These are phyloP conservation scores for Pangasius krempfi DNA, from an alignment of 2,797 vertebrate genomes.

Conservation along the genomic window DNA sequence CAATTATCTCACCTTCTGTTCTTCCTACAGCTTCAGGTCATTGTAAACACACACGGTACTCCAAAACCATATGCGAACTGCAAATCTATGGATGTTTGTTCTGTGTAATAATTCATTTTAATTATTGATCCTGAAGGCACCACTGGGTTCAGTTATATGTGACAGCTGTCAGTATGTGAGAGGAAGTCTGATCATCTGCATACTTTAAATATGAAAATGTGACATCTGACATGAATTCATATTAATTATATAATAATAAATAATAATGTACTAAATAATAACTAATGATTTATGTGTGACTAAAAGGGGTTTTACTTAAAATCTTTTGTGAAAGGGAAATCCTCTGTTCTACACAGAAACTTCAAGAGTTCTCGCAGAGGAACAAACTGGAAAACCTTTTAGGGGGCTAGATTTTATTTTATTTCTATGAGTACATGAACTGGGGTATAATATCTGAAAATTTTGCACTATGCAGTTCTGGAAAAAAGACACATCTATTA, in stretches of 20 bases:
- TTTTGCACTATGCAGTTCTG: neutral
- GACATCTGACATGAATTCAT: neutral
- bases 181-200: neutral
- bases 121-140: neutral
- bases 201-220: neutral
- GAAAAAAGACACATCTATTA: neutral
- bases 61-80: conserved; percentile 17
- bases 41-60: conserved; percentile 14
- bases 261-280: neutral
- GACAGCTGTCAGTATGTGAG: neutral
- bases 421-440: neutral
- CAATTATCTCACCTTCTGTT: conserved; percentile 28
- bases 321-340: neutral
- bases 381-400: neutral
- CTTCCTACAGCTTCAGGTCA: conserved; percentile 30
- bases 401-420: neutral
- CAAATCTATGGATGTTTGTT: conserved; percentile 23
- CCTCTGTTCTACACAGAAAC: neutral
- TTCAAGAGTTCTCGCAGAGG: neutral
- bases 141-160: neutral
- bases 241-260: neutral
- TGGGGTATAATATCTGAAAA: neutral
- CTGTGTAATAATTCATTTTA: conserved; percentile 29
- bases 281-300: neutral
- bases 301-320: neutral